Conservation (phyloP, 1,140 invertebrate species). For the Cyclargus thomasi region DNA sequence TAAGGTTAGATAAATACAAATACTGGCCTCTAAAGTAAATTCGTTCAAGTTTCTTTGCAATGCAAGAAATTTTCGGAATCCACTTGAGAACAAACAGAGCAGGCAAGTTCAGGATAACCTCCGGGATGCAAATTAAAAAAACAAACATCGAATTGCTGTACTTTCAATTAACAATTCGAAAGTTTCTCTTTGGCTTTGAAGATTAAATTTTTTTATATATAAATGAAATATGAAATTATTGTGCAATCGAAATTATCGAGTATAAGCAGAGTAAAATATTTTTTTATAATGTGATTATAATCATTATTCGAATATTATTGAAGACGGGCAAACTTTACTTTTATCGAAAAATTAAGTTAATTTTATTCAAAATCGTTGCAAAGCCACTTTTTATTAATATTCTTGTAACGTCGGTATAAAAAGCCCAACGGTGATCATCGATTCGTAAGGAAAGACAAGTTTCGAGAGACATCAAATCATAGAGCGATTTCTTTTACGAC, state of each 20-base stretch:
- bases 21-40: conserved; percentile 15
- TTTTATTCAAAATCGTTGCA: conserved; percentile 4
- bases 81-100: conserved; percentile 45
- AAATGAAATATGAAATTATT: no score
- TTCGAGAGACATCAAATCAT: conserved; percentile 71
- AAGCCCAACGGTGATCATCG: conserved; percentile 42
- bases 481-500: conserved; percentile 74
- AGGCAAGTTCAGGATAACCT: conserved; percentile 43
- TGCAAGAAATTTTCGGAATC: conserved; percentile 57
- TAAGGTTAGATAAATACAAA: neutral
- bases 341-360: neutral
- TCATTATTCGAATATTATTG: neutral
- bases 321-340: neutral
- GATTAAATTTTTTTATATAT: no score
- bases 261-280: neutral
- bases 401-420: conserved; percentile 24
- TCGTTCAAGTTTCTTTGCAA: conserved; percentile 17
- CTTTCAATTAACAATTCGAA: conserved; percentile 11
- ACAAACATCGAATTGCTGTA: conserved; percentile 24
- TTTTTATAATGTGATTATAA: neutral
- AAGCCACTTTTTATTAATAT: conserved; percentile 9
- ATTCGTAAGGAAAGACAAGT: conserved; percentile 64
- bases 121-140: conserved; percentile 51
- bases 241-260: neutral
- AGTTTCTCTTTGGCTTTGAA: neutral